phyloP scores from a whole-genome alignment of 2,113 vertebrate species.

The Tragulus kanchil region DNA sequence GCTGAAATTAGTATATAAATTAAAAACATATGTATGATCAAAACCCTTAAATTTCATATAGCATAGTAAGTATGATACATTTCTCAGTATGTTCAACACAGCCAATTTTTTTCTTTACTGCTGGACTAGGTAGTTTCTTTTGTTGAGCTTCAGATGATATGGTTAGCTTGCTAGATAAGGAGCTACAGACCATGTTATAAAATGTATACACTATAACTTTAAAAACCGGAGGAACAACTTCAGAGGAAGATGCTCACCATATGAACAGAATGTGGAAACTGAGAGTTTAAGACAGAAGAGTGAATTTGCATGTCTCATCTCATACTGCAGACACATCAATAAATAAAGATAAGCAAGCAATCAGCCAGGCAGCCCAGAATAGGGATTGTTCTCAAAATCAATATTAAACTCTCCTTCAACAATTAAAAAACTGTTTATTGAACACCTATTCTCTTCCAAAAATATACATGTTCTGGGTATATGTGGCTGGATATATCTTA shows the following conservation, averaged over 20 bases:
- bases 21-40: neutral
- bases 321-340: neutral
- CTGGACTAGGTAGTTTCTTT: neutral
- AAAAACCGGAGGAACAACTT: neutral
- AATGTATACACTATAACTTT: neutral
- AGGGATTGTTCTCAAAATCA: neutral
- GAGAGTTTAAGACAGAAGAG: constrained; percentile 8
- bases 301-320: neutral
- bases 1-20: neutral
- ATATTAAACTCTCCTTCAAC: neutral
- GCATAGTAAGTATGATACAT: neutral
- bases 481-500: neutral
- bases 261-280: constrained; percentile 11
- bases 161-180: neutral
- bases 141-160: neutral
- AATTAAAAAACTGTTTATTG: neutral
- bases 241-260: neutral
- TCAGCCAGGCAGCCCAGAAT: neutral
- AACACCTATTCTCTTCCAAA: neutral
- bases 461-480: neutral
- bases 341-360: constrained; percentile 34
- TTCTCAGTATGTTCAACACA: neutral
- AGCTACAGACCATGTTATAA: neutral
- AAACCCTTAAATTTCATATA: neutral
- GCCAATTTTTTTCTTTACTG: neutral